phyloP scores from a whole-genome alignment of 2,797 vertebrate genomes.

The Nannoperca australis region DNA sequence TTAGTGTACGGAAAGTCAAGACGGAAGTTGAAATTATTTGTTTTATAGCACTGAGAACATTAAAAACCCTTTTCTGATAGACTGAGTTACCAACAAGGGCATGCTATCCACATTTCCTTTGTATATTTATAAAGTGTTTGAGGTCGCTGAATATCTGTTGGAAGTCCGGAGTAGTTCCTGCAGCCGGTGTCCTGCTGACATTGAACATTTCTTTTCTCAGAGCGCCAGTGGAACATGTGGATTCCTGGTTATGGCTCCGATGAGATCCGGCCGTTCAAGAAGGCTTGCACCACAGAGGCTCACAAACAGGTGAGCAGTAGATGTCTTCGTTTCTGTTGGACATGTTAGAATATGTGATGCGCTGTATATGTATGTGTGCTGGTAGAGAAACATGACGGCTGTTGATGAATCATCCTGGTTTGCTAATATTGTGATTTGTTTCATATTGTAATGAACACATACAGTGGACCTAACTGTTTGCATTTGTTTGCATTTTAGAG shows the following conservation, averaged over 20 bases:
- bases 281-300: constrained; percentile 99
- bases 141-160: not conserved
- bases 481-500: constrained; percentile 87
- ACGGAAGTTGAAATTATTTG: not conserved
- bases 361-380: no score
- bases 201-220: constrained; percentile 72
- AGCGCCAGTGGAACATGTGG: constrained; percentile 99
- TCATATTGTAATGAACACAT: not conserved
- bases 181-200: not conserved
- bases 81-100: not conserved
- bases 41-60: not conserved
- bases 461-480: not conserved
- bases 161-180: not conserved
- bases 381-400: not conserved
- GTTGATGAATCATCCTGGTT: not conserved
- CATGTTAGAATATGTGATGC: not conserved
- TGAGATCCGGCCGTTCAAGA: constrained; percentile 98
- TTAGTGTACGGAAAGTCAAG: not conserved
- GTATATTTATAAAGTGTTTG: not conserved
- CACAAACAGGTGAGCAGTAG: constrained; percentile 94
- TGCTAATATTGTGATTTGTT: not conserved
- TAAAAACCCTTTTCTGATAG: not conserved
- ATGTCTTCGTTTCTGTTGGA: not conserved
- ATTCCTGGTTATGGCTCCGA: constrained; percentile 99
- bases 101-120: not conserved